These are phyloP conservation scores for Cherax destructor DNA, from an alignment of 1,140 invertebrate genomes.

Conservation along the genomic window DNA sequence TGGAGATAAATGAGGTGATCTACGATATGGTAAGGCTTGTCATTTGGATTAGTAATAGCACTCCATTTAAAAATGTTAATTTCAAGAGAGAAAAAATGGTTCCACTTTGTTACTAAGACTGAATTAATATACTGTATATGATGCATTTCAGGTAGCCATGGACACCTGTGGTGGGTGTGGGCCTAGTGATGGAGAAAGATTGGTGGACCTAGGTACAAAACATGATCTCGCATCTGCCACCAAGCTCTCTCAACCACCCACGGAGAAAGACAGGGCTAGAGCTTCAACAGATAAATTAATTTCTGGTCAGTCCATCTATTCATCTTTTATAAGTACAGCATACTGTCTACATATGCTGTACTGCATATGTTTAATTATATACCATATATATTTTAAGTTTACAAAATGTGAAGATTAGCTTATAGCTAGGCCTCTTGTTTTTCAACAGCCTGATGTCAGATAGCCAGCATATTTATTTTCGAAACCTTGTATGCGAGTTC, in stretches of 20 bases:
- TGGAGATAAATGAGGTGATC: no score
- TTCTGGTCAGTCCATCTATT: slow-evolving; percentile 2
- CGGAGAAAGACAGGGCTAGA: slow-evolving; percentile 32
- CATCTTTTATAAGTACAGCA: not conserved
- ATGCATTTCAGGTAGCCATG: slow-evolving; percentile 43
- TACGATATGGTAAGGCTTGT: not conserved
- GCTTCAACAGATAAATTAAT: slow-evolving; percentile 34
- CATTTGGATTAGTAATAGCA: not conserved
- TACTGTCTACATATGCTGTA: no score
- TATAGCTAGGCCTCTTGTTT: no score
- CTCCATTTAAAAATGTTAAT: not conserved
- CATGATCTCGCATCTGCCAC: slow-evolving; percentile 15
- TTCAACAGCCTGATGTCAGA: no score
- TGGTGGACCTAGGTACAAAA: not conserved
- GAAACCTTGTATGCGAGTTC: no score
- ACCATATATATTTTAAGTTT: no score
- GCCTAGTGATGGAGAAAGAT: slow-evolving; percentile 25
- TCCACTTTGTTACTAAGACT: not conserved
- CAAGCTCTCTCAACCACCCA: slow-evolving; percentile 35
- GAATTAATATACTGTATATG: no score
- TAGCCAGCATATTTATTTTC: no score
- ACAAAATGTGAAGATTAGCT: no score
- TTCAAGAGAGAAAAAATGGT: no score
- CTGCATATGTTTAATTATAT: no score
- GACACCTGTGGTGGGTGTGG: slow-evolving; percentile 53